A percentile compares a stretch with the other conserved stretches of the same genome.
Conservation (phyloP, 2,113 vertebrate species). For the Lophura nycthemera region DNA sequence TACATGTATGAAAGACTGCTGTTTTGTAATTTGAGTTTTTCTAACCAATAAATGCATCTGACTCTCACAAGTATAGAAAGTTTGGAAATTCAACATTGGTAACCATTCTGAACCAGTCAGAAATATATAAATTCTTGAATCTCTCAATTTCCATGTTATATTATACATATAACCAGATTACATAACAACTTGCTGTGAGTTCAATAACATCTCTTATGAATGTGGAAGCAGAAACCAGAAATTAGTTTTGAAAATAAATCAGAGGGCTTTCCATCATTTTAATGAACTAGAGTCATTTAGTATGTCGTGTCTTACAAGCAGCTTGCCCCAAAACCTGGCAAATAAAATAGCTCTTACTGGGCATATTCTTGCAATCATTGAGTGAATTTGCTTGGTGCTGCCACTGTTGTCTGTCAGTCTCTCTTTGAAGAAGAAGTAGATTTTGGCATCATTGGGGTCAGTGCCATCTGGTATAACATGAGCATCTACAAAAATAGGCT, state of each 20-base stretch:
- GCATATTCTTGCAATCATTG: constrained; percentile 96
- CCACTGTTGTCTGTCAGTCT: constrained; percentile 91
- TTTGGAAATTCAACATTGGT: background rate
- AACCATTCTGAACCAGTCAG: background rate
- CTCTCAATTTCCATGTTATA: background rate
- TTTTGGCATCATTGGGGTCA: constrained; percentile 93
- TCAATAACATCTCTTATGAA: background rate
- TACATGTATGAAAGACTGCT: background rate
- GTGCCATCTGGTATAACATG: constrained; percentile 95
- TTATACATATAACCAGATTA: background rate
- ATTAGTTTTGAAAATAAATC: background rate
- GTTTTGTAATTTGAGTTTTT: background rate
- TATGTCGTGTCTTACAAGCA: background rate
- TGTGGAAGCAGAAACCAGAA: background rate
- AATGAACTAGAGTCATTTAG: background rate
- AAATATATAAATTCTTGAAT: background rate
- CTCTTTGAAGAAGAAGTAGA: constrained; percentile 97
- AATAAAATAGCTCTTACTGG: constrained; percentile 84
- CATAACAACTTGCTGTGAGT: background rate
- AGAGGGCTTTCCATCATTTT: background rate
- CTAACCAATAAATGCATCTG: background rate
- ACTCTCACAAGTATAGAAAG: background rate
- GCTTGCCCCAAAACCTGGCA: background rate
- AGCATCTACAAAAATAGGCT: constrained; percentile 95
- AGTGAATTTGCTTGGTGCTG: constrained; percentile 93